Percentiles rank a stretch among this genome's conserved stretches.
phyloP scores from a whole-genome alignment of 53 echinoderm and acorn worm species.

The Zoroaster sp. region DNA sequence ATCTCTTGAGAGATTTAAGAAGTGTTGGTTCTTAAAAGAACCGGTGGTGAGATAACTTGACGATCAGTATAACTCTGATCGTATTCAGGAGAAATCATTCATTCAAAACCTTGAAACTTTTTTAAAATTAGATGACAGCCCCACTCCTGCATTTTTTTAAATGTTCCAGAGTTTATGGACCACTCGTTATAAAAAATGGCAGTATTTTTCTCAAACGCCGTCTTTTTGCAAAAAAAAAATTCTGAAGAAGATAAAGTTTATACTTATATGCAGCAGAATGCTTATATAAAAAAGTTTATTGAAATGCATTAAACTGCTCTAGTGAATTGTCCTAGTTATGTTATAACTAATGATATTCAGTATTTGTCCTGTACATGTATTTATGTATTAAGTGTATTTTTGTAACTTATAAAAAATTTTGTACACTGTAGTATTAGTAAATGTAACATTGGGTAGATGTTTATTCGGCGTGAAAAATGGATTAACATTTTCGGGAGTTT shows the following conservation, averaged over 20 bases:
- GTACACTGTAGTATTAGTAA: not conserved
- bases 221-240: too few relatives aligned
- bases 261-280: not conserved
- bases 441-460: too few relatives aligned
- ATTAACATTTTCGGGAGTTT: too few relatives aligned
- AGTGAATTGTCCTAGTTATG: not conserved
- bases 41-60: too few relatives aligned
- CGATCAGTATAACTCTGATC: too few relatives aligned
- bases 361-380: constrained; percentile 11
- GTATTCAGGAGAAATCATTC: too few relatives aligned
- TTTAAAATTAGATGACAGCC: not conserved
- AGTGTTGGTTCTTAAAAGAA: too few relatives aligned
- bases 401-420: constrained; percentile 23
- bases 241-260: not conserved
- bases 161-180: not conserved
- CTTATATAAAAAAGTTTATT: not conserved
- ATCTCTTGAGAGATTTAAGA: too few relatives aligned
- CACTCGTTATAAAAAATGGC: not conserved
- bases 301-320: not conserved
- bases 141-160: not conserved
- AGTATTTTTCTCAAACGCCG: not conserved
- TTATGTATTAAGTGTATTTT: constrained; percentile 26
- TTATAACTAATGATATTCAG: constrained; percentile 1
- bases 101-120: too few relatives aligned
- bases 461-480: too few relatives aligned